Evolutionary conservation across 2,113 vertebrate genomes (phyloP), one percentile per base, ranked within the genome.

Genomic region (Zosterops lateralis): DNA sequence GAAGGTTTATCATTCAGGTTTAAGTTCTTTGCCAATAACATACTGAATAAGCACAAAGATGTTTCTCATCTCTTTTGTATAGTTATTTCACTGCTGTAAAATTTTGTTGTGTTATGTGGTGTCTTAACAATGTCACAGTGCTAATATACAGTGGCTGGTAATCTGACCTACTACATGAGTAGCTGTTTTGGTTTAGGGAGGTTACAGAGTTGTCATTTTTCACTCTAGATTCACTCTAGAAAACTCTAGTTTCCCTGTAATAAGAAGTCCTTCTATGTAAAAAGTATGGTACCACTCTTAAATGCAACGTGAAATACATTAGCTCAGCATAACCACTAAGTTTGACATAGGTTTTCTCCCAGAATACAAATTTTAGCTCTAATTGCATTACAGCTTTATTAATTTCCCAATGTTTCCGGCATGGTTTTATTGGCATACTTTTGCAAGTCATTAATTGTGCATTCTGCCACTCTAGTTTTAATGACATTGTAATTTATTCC

Each of bases 401-500:
- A 88, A 92, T 94, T 62, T 86, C 28, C 18, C 13, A 68, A 24
- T 73, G 16, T 90, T 96, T 93, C 32, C 65, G 77, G 73, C 38
- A 53, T 29, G 32, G 14, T 87, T 96, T 96, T 96, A 87, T 77
- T 92, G 93, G 83, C 77, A 94, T 89, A 75, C 31, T 97, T 96
- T 96, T 88, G 73, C 85, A 97, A 97, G 75, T 75, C 71, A 95
- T 96, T 97, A 96, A 90, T 96, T 95, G 50, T 93, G 66, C 38
- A 95, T 95, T 93, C 93, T 96, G 94, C 44, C 93, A 94, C 56
- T 93, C 79, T 80, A 51, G 11, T 54, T 96, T 95, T 96, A 95
- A 94, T 86, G 78, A 51, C 48, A 71, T 89, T 94, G 67, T 92
- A 96, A 97, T 97, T 97, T 95, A 96, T 95, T 95, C 77, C 67